Conservation (phyloP, 2,797 vertebrate genomes). For the Menidia menidia region DNA sequence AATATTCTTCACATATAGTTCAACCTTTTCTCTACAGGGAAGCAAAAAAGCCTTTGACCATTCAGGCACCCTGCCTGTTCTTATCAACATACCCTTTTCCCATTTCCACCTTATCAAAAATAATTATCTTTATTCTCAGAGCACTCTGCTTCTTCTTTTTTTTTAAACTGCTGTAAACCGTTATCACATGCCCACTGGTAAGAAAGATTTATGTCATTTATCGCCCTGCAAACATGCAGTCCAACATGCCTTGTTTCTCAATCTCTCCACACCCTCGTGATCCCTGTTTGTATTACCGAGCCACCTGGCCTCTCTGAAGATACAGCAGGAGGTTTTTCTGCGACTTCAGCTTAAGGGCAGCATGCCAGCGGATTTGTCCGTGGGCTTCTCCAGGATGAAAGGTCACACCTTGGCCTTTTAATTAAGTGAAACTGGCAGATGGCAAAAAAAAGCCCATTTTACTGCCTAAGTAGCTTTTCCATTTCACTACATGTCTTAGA, state of each 20-base stretch:
- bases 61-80: conserved; percentile 54
- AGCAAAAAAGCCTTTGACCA: conserved; percentile 19
- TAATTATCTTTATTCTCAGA: conserved; percentile 76
- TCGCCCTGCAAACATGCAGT: conserved; percentile 47
- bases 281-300: conserved; percentile 40
- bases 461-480: neutral
- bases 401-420: conserved; percentile 22
- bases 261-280: conserved; percentile 50
- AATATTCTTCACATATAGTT: neutral
- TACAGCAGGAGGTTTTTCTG: conserved; percentile 29
- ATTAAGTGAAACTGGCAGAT: conserved; percentile 19
- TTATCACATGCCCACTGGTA: conserved; percentile 69
- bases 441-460: neutral
- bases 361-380: conserved; percentile 21
- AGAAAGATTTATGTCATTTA: conserved; percentile 68
- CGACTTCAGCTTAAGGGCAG: conserved; percentile 39
- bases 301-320: conserved; percentile 26
- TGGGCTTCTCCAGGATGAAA: conserved; percentile 30
- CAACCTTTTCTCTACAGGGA: conserved; percentile 27
- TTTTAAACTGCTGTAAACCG: conserved; percentile 48
- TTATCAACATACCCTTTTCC: conserved; percentile 76
- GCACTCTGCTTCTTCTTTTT: conserved; percentile 20
- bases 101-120: conserved; percentile 75
- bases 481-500: conserved; percentile 1
- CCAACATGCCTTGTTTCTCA: conserved; percentile 67